Evolutionary conservation across 2,797 vertebrate genomes (phyloP).

Genomic region (Poeciliopsis turneri): DNA sequence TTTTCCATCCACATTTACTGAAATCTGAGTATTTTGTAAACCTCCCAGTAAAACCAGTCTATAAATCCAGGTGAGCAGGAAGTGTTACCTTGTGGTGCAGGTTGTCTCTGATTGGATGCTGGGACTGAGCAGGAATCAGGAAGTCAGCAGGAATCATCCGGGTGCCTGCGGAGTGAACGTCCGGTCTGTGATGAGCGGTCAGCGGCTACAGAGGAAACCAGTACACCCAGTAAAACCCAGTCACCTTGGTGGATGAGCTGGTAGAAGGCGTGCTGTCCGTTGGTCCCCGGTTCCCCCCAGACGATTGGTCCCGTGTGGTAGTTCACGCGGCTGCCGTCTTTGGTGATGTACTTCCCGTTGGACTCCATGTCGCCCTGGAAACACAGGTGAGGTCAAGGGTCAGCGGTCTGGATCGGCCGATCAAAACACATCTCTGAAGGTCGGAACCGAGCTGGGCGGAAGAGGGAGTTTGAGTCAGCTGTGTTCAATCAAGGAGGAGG

Average conservation of each 20-base stretch:
- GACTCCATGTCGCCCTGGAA: constrained; percentile 97
- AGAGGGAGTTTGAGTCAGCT: no score
- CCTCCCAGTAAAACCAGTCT: not conserved
- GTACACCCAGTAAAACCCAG: not conserved
- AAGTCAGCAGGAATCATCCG: constrained; percentile 97
- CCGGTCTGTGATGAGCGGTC: not conserved
- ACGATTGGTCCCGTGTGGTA: constrained; percentile 94
- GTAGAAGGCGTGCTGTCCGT: constrained; percentile 98
- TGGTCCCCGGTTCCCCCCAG: constrained; percentile 98
- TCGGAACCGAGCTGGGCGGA: constrained; percentile 24
- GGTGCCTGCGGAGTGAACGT: constrained; percentile 81
- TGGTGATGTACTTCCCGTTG: constrained; percentile 95
- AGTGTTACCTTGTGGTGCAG: constrained; percentile 92
- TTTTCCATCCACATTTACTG: not conserved
- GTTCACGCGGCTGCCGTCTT: constrained; percentile 85
- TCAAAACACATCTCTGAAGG: not conserved
- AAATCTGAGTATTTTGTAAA: not conserved
- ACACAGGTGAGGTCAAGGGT: not conserved
- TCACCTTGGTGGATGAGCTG: constrained; percentile 97
- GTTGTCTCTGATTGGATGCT: constrained; percentile 92
- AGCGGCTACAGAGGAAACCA: not conserved
- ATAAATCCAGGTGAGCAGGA: constrained; percentile 13
- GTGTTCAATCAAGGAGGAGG: no score
- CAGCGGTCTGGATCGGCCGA: not conserved
- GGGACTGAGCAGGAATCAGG: constrained; percentile 92